Evolutionary conservation across 2,113 vertebrate species (phyloP).

Genomic region (Callipepla californica): DNA sequence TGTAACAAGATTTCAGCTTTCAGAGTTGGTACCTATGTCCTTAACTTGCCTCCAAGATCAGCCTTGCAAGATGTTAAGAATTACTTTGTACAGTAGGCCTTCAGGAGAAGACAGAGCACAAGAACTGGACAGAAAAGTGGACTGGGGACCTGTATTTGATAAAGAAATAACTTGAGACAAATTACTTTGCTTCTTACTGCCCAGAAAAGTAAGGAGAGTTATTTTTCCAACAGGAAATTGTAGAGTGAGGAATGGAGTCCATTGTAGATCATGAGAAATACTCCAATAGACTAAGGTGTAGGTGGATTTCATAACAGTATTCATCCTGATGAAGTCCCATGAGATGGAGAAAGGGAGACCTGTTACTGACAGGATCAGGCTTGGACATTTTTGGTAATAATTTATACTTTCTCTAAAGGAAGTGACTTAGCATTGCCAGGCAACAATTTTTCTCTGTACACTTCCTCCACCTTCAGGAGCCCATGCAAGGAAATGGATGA

Average conservation of each 20-base stretch:
- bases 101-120: background rate
- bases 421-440: background rate
- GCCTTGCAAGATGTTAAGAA: background rate
- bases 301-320: background rate
- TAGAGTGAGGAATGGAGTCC: background rate
- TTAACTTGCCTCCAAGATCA: background rate
- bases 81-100: background rate
- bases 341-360: background rate
- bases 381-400: background rate
- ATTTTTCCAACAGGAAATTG: background rate
- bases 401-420: background rate
- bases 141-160: background rate
- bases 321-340: background rate
- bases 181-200: background rate
- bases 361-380: background rate
- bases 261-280: background rate
- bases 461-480: background rate
- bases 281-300: background rate
- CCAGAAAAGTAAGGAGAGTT: background rate
- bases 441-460: background rate
- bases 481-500: background rate
- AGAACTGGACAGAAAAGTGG: background rate
- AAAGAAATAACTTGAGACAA: background rate
- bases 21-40: background rate
- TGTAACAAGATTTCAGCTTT: background rate